These are phyloP conservation scores for Siniperca undulata DNA, from an alignment of 2,797 vertebrate genomes.

Conservation along the genomic window DNA sequence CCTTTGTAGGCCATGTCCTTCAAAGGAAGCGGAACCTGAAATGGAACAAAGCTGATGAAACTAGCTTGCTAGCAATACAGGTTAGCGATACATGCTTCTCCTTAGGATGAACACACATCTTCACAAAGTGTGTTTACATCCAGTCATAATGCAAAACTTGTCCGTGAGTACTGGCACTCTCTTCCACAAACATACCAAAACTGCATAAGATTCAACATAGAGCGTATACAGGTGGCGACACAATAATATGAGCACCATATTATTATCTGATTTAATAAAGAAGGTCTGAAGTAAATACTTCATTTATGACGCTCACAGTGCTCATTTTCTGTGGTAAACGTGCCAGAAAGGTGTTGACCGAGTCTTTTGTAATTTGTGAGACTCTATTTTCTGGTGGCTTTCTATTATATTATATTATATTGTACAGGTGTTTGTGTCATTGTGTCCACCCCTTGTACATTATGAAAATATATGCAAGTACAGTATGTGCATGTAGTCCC, in stretches of 20 bases:
- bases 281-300: not conserved
- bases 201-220: not conserved
- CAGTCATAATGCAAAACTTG: not conserved
- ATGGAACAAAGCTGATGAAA: not conserved
- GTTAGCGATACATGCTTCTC: not conserved
- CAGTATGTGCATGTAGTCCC: not conserved
- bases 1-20: not conserved
- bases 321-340: not conserved
- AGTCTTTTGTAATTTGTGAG: not conserved
- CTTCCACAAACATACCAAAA: not conserved
- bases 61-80: not conserved
- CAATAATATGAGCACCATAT: not conserved
- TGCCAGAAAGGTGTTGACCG: conserved; percentile 7
- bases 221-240: not conserved
- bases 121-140: not conserved
- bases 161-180: not conserved
- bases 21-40: not conserved
- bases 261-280: not conserved
- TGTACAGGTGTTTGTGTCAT: conserved; percentile 1
- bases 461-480: not conserved
- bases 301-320: conserved; percentile 1
- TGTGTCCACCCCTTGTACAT: not conserved
- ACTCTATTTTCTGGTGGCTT: not conserved
- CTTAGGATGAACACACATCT: no score
- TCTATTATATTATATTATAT: not conserved